Evolutionary conservation across 2,888 invertebrate genomes (phyloP), one percentile per base, ranked within the genome.

Genomic region (Conus canariensis): DNA sequence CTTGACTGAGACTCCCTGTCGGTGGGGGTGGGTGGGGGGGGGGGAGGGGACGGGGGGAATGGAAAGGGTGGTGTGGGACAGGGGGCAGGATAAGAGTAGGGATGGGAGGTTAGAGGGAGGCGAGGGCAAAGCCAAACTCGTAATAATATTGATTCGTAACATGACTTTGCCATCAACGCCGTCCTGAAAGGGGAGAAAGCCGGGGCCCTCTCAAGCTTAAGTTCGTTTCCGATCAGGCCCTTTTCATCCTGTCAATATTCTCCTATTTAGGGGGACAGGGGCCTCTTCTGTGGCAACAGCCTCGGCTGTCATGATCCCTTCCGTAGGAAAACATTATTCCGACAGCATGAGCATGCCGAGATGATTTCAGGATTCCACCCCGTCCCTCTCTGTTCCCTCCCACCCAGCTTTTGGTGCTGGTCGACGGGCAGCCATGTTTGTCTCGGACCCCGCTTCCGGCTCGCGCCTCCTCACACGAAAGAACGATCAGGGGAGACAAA

Each of bases 291-390:
- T 88, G 16, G 88, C 88, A 60, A 88, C 88, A 88, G 59, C 80
- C 64, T 14, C 19, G 58, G 67, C 67, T 88, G 91, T 91, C 91
- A 91, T 91, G 87, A 82, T 25, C 83, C 45, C 89, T 91, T 91
- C 91, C 91, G 91, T 77, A 22, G 74, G 82, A 87, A 89, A 91
- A 91, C 91, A 88, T 67, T 59, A 80, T 30, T 45, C 77, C 60
- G 80, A 80, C 86, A 86, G 86, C 86, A 86, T 22, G 64, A 86
- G 86, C 86, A 86, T 60, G 86, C 64, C 67, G 86, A 64, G 22
- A 86, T 86, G 86, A 86, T 86, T 86, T 86, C 60, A 64, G 59
- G 67, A 86, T 45, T 30, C 85, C 85, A 16, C 56, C 5, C 58
- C 58, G 19, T 58, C 6, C n/a, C 77, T 3, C 30, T 30, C 45